These are phyloP conservation scores for Lagocephalus sceleratus DNA, from an alignment of 2,797 vertebrate species.

Conservation along the genomic window DNA sequence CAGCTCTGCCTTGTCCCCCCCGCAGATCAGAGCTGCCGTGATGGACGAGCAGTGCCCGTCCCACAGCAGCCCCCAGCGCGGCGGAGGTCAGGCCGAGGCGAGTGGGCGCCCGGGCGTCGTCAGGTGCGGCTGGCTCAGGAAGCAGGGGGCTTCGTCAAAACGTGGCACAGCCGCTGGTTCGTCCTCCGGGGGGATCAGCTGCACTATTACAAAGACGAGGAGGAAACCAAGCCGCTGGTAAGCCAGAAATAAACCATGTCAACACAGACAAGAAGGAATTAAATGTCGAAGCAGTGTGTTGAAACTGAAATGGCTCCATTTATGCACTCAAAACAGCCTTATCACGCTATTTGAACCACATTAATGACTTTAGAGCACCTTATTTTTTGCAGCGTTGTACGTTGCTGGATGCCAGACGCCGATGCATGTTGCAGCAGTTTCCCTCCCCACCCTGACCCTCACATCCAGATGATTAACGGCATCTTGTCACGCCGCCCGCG, in stretches of 20 bases:
- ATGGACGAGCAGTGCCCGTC: slow-evolving; percentile 87
- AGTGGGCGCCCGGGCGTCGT: slow-evolving; percentile 68
- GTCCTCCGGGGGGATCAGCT: slow-evolving; percentile 95
- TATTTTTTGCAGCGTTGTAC: no score
- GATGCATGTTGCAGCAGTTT: no score
- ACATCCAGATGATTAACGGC: no score
- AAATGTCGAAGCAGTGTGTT: no score
- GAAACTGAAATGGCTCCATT: no score
- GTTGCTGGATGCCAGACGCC: no score
- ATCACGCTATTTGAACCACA: no score
- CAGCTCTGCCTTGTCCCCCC: slow-evolving; percentile 9
- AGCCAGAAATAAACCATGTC: slow-evolving; percentile 46
- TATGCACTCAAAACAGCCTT: no score
- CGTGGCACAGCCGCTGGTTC: slow-evolving; percentile 98
- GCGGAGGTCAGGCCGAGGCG: slow-evolving; percentile 58
- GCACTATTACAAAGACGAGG: slow-evolving; percentile 95
- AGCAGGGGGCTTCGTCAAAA: slow-evolving; percentile 98
- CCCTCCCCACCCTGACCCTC: no score
- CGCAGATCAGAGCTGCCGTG: slow-evolving; percentile 60
- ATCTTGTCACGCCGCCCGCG: no score
- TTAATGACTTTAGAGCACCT: no score
- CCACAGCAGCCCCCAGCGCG: slow-evolving; percentile 65
- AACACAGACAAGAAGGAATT: no score
- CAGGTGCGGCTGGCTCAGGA: slow-evolving; percentile 94
- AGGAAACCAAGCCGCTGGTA: slow-evolving; percentile 95